Base-by-base conservation (phyloP, 2,888 invertebrate genomes). In the Eupithecia tripunctaria region DNA sequence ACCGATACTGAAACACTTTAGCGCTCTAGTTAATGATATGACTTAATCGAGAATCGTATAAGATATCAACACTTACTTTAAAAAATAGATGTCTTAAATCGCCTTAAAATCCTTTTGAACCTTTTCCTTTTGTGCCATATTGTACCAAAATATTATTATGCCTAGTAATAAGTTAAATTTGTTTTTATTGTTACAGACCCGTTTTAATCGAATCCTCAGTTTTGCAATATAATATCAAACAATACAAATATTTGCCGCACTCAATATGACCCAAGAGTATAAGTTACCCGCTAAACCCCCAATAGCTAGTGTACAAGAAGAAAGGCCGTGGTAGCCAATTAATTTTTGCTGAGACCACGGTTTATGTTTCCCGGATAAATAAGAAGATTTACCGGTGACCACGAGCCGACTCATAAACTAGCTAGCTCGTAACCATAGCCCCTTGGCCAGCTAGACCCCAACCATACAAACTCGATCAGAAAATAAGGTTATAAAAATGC, bases 291-390 rank as follows among this genome's bases (percentile, higher is more conserved):
- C 89, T 91, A 92, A 90, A 88, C 85, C 83, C 84, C 82, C 86
- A 88, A 90, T 87, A 89, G 85, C 83, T 88, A 90, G 89, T 88
- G 89, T 88, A 88, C 84, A 86, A 88, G 89, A 88, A 89, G 89
- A 87, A 91, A 88, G 86, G 88, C 83, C 88, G 87, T 88, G 87
- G 88, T 86, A 88, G 90, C 91, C 93, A 94, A 94, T 94, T 93
- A 94, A 92, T 93, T 92, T 93, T 92, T 91, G 91, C 90, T 87
- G 89, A 91, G 89, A 89, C 90, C 89, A 86, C 88, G 88, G 88
- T 94, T 94, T 94, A 93, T 93, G 92, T 91, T 91, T 89, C 88
- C 88, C 88, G 91, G 91, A 93, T 93, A 93, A 93, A 93, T 93
- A 93, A 93, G 92, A 87, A 93, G 93, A 92, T 93, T 93, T 92